phyloP scores from a whole-genome alignment of 37 sponge, comb jelly and placozoan genomes.

The Halichondria panicea region DNA sequence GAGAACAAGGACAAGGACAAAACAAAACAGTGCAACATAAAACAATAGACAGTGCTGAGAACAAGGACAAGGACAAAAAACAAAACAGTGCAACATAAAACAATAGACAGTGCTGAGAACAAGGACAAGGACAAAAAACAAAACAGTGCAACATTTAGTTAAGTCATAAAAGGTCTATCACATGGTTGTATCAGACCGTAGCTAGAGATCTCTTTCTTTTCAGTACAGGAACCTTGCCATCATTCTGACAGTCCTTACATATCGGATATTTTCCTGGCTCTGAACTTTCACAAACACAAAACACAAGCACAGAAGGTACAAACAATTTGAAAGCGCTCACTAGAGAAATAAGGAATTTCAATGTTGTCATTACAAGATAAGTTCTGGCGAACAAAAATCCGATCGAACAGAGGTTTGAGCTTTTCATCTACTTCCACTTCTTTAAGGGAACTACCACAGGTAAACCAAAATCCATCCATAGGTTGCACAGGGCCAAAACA shows the following conservation, averaged over 20 bases:
- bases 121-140: no score
- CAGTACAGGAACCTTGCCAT: background rate
- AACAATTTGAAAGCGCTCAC: background rate
- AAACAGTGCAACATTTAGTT: no score
- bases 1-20: no score
- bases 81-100: no score
- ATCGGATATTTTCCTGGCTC: background rate
- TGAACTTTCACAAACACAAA: background rate
- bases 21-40: no score
- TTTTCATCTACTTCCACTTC: background rate
- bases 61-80: no score
- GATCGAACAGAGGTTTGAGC: background rate
- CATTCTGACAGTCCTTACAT: background rate
- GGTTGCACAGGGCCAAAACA: no score
- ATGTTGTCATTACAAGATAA: background rate
- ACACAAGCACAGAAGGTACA: conserved; percentile 2
- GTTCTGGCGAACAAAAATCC: conserved; percentile 1
- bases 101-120: no score
- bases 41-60: no score
- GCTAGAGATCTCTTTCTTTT: no score
- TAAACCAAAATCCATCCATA: background rate
- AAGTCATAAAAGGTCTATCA: no score
- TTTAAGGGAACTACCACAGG: background rate
- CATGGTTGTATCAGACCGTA: no score
- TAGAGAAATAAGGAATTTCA: conserved; percentile 3